Evolutionary conservation across 2,113 vertebrate genomes (phyloP), one percentile per base, ranked within the genome.

Genomic region (Mus spicilegus): DNA sequence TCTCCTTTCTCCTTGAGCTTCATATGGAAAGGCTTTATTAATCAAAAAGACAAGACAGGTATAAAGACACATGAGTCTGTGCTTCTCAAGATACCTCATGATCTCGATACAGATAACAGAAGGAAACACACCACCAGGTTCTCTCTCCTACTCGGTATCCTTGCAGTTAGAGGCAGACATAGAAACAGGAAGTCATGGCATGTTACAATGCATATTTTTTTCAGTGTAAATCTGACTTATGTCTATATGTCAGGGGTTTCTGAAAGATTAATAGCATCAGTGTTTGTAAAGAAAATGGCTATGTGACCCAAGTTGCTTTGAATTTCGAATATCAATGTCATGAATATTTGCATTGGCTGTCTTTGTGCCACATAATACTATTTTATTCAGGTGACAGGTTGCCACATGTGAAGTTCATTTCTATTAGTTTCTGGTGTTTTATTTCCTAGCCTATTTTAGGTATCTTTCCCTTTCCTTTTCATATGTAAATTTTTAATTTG

Each of bases 401-500:
- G 95, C 96, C 96, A 95, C 42, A 82, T 93, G 81, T 82, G 89
- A 92, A 46, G 42, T 93, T 97, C 91, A 95, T 95, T 96, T 97
- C 95, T 95, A 96, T 95, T 96, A 96, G 87, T 90, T 78, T 65
- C 81, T 91, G 76, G 58, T 94, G 90, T 90, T 96, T 96, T 97
- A 95, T 94, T 96, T 96, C 22, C 76, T n/a, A 85, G 87, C 54
- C 94, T 97, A 88, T 95, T 96, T 96, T 94, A 88, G 89, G 88
- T 81, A 75, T 90, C 90, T 94, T 89, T 96, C 61, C 17, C 86
- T 84, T 92, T 90, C 46, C 85, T 95, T 97, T 98, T 97, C 96
- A 97, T 96, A 96, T 97, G 97, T 89, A 95, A 97, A 97, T 96
- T 95, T 95, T 58, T 14, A 10, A 94, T 84, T 91, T 78, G 76